These are phyloP conservation scores for Tetranychus truncatus DNA, from an alignment of 2,888 invertebrate genomes.

Conservation along the genomic window DNA sequence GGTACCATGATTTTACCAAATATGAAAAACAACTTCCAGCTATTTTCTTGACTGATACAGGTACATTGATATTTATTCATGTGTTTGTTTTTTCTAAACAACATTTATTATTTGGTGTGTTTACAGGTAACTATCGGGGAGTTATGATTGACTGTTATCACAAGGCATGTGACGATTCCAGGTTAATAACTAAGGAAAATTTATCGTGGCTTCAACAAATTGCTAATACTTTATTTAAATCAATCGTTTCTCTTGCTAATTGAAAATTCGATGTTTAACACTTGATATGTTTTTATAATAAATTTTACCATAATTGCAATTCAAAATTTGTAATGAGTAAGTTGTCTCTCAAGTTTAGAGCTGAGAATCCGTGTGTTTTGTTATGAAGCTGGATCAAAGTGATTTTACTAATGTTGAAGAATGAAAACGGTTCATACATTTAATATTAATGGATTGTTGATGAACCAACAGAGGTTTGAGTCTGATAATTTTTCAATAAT, in stretches of 20 bases:
- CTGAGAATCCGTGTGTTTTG: no score
- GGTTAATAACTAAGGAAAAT: conserved; percentile 24
- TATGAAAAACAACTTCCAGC: not conserved
- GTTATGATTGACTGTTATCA: conserved; percentile 25
- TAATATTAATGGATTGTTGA: no score
- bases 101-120: not conserved
- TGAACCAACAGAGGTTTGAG: no score
- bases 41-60: not conserved
- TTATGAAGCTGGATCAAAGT: no score
- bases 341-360: no score
- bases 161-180: conserved; percentile 24
- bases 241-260: not conserved
- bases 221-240: not conserved
- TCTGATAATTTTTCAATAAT: no score
- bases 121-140: not conserved
- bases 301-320: no score
- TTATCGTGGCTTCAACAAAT: conserved; percentile 21
- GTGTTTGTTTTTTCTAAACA: not conserved
- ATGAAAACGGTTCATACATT: no score
- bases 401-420: no score
- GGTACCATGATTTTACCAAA: conserved; percentile 22
- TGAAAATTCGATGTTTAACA: no score
- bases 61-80: not conserved
- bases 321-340: no score
- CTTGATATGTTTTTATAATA: no score